Evolutionary conservation across 2,888 invertebrate genomes (phyloP), one percentile per base, ranked within the genome.

Genomic region (Meghimatium bilineatum): DNA sequence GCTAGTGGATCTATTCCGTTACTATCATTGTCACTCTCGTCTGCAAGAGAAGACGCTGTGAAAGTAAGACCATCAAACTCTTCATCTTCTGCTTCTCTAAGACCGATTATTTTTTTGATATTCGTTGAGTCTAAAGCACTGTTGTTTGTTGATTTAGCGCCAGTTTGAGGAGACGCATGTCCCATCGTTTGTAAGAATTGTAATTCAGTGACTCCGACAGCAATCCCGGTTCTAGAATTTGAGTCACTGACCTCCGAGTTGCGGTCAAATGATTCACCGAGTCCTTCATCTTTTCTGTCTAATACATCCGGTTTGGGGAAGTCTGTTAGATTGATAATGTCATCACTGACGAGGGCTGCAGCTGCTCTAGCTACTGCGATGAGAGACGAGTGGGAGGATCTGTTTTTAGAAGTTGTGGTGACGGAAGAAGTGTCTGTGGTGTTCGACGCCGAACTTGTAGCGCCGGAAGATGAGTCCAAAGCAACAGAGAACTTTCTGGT

Each of bases 251-350:
- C 63, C 69, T 88, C 90, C 12, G 89, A 87, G 52, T 86, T 85
- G 67, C 85, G 86, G 52, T 89, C 89, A 63, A 89, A 86, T 5
- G 88, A 89, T 82, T 89, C 88, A 5, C 88, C 89, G n/a, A 89
- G 79, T 5, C 88, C 89, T 60, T 89, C 88, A 75, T 89, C 89
- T 26, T 75, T 66, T 38, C 78, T 80, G n/a, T 86, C 82, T 1
- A 38, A 60, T 1, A 49, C 56, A n/a, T 80, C 79, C 36, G 76
- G 74, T 12, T 34, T 36, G 23, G 71, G 63, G 17, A 29, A 32
- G 5, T 83, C 78, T 6, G 83, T 12, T 14, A 34, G n/a, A 14
- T 26, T 66, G 2, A 29, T 34, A 1, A 56, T 29, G 60, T 34
- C 52, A 38, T 76, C 76, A 12, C 69, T 69, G 10, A 71, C 38